Conservation (phyloP, 1,140 invertebrate genomes). For the Drosophila mauritiana region DNA sequence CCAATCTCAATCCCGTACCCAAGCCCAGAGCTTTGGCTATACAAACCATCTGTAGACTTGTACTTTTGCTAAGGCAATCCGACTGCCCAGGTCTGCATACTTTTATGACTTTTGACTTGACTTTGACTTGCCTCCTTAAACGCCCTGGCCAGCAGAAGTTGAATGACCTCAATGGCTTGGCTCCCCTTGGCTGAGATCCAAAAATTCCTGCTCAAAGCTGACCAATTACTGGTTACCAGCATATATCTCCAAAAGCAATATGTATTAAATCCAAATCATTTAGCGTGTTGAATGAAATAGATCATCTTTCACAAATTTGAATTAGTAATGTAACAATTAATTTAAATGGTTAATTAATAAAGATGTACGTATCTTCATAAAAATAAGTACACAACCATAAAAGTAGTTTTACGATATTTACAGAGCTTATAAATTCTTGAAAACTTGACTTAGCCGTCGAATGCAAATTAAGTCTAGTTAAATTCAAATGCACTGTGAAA, state of each 20-base stretch:
- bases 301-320: too few relatives aligned
- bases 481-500: constrained; percentile 6
- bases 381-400: too few relatives aligned
- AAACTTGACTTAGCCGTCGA: too few relatives aligned
- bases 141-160: constrained; percentile 43
- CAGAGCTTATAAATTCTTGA: too few relatives aligned
- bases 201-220: constrained; percentile 44
- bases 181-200: constrained; percentile 25
- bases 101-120: constrained; percentile 81
- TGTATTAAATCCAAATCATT: neutral
- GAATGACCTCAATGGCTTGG: constrained; percentile 64
- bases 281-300: neutral
- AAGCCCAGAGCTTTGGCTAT: constrained; percentile 16
- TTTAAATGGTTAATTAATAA: neutral
- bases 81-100: constrained; percentile 61
- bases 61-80: constrained; percentile 60
- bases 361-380: too few relatives aligned
- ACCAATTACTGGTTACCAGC: neutral
- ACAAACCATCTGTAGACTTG: constrained; percentile 43
- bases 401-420: too few relatives aligned
- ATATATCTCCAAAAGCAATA: neutral
- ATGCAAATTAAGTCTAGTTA: neutral
- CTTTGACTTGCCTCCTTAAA: constrained; percentile 62
- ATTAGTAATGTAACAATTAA: too few relatives aligned
- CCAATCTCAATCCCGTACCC: constrained; percentile 20